Evolutionary conservation across 1,140 invertebrate species (phyloP).

Genomic region (Adelges cooleyi): DNA sequence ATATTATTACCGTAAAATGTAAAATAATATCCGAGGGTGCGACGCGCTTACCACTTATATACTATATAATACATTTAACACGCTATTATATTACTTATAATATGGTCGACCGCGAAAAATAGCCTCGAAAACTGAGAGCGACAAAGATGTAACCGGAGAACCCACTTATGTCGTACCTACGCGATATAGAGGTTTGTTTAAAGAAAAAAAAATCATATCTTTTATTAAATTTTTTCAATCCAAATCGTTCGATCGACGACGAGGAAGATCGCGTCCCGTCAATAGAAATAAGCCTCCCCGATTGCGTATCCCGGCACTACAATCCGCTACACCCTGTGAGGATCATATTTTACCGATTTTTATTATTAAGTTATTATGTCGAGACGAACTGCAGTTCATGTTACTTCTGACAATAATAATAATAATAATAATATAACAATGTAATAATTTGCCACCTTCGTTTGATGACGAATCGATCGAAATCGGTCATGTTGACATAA

Average conservation of each 20-base stretch:
- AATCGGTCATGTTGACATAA: too few species aligned
- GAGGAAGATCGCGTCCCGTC: background rate
- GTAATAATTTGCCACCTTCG: too few species aligned
- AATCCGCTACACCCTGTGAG: background rate
- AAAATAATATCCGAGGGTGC: too few species aligned
- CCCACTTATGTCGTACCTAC: slow-evolving; percentile 1
- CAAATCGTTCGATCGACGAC: slow-evolving; percentile 23
- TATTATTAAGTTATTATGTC: slow-evolving; percentile 5
- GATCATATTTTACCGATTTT: background rate
- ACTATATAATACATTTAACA: too few species aligned
- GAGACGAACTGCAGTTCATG: background rate
- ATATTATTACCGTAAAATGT: too few species aligned
- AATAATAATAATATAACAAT: too few species aligned
- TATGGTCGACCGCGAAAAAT: too few species aligned
- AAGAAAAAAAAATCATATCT: too few species aligned
- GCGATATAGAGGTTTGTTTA: too few species aligned
- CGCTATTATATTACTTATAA: too few species aligned
- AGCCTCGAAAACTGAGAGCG: background rate
- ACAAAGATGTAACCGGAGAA: slow-evolving; percentile 16
- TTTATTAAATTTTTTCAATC: background rate
- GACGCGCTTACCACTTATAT: too few species aligned
- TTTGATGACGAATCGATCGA: too few species aligned
- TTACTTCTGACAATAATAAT: background rate
- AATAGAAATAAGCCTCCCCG: slow-evolving; percentile 11
- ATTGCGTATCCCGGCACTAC: background rate